These are phyloP conservation scores for Heterotilapia buettikoferi DNA, from an alignment of 2,113 vertebrate species.

Conservation along the genomic window DNA sequence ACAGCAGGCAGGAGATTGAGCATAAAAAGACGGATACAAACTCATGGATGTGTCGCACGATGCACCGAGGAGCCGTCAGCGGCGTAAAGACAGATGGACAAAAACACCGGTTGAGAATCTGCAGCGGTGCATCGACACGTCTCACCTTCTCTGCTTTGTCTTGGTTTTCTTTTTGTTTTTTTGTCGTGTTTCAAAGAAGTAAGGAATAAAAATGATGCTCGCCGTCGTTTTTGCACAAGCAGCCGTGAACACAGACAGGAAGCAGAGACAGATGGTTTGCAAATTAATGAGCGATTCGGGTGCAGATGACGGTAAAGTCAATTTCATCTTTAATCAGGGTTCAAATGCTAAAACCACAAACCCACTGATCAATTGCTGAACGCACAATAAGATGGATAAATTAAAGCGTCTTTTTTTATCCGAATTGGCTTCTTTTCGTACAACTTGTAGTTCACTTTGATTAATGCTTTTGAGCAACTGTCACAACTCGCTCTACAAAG, in stretches of 20 bases:
- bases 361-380: not conserved
- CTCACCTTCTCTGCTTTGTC: not conserved
- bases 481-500: not conserved
- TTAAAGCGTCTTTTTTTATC: not conserved
- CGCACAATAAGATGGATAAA: not conserved
- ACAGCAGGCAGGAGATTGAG: not conserved
- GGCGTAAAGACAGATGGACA: not conserved
- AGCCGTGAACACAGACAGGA: not conserved
- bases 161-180: not conserved
- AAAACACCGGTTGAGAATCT: not conserved
- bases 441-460: not conserved
- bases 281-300: not conserved
- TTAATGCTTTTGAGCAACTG: conserved; percentile 6
- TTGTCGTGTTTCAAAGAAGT: not conserved
- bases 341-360: not conserved
- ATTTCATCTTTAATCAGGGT: not conserved
- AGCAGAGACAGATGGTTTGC: not conserved
- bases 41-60: not conserved
- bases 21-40: not conserved
- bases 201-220: not conserved
- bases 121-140: not conserved
- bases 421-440: not conserved
- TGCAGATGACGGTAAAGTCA: not conserved
- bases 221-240: not conserved
- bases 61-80: not conserved